Evolutionary conservation across 1,140 invertebrate genomes (phyloP).

Genomic region (Trichogramma pretiosum): DNA sequence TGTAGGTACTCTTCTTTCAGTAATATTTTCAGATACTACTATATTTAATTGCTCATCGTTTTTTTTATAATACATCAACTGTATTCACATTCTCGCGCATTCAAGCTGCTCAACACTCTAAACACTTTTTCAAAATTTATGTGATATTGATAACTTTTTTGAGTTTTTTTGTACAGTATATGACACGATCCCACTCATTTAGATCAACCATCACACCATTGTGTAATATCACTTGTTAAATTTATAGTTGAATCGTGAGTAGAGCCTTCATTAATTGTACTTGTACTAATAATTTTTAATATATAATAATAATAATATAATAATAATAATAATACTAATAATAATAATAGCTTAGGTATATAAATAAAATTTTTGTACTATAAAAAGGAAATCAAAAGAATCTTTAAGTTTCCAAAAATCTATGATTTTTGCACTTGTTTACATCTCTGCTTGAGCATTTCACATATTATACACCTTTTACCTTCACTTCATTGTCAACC

Average conservation of each 20-base stretch:
- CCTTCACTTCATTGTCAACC: no score
- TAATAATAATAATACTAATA: slow-evolving; percentile 39
- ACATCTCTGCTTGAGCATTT: no score
- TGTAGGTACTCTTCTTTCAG: slow-evolving; percentile 39
- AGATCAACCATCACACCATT: no score
- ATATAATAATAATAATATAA: slow-evolving; percentile 33
- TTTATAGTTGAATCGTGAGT: slow-evolving; percentile 45
- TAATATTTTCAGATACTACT: slow-evolving; percentile 5
- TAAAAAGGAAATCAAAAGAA: slow-evolving; percentile 36
- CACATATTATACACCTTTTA: no score
- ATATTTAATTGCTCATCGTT: slow-evolving; percentile 16
- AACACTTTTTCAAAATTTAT: no score
- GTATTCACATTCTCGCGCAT: slow-evolving; percentile 1
- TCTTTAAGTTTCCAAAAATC: no score
- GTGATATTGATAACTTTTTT: no score
- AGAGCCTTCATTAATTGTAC: slow-evolving; percentile 39
- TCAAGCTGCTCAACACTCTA: slow-evolving; percentile 5
- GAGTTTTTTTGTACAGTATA: no score
- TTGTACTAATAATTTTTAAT: slow-evolving; percentile 22
- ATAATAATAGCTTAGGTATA: slow-evolving; percentile 35
- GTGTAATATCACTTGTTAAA: slow-evolving; percentile 20
- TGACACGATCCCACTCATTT: no score
- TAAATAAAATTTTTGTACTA: slow-evolving; percentile 45
- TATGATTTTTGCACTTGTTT: no score
- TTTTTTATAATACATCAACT: no score